These are phyloP conservation scores for Aspidiotus rigidus DNA, from an alignment of 2,888 invertebrate species.

Conservation along the genomic window DNA sequence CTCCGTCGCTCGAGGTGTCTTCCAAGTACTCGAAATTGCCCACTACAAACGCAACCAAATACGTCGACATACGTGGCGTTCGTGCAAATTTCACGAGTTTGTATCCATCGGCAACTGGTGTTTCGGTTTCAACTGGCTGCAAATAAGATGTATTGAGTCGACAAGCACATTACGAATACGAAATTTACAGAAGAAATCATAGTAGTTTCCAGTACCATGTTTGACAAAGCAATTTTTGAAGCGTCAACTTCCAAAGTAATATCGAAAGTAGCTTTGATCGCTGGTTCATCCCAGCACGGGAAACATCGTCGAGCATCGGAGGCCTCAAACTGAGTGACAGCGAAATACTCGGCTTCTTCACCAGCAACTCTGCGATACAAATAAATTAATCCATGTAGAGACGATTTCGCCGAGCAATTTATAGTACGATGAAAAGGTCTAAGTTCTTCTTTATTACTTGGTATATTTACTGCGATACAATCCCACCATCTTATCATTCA, in stretches of 20 bases:
- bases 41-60: slow-evolving; percentile 85
- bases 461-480: slow-evolving; percentile 83
- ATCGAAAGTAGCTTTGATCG: slow-evolving; percentile 89
- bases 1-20: slow-evolving; percentile 69
- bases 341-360: slow-evolving; percentile 74
- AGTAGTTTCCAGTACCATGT: slow-evolving; percentile 60
- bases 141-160: slow-evolving; percentile 37
- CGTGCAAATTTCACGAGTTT: slow-evolving; percentile 61
- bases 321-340: slow-evolving; percentile 85
- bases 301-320: slow-evolving; percentile 87
- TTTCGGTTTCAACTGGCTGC: slow-evolving; percentile 43
- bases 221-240: slow-evolving; percentile 75
- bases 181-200: background rate
- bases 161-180: background rate
- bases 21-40: slow-evolving; percentile 94
- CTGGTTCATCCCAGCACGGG: slow-evolving; percentile 98
- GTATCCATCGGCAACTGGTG: slow-evolving; percentile 42
- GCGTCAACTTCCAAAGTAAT: slow-evolving; percentile 70
- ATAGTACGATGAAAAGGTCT: no score
- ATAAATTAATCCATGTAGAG: background rate
- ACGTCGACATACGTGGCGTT: slow-evolving; percentile 91
- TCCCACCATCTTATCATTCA: slow-evolving; percentile 92
- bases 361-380: slow-evolving; percentile 13
- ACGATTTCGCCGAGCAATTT: background rate
- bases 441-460: slow-evolving; percentile 41